These are phyloP conservation scores for Syngnathus scovelli DNA, from an alignment of 2,113 vertebrate genomes.

Conservation along the genomic window DNA sequence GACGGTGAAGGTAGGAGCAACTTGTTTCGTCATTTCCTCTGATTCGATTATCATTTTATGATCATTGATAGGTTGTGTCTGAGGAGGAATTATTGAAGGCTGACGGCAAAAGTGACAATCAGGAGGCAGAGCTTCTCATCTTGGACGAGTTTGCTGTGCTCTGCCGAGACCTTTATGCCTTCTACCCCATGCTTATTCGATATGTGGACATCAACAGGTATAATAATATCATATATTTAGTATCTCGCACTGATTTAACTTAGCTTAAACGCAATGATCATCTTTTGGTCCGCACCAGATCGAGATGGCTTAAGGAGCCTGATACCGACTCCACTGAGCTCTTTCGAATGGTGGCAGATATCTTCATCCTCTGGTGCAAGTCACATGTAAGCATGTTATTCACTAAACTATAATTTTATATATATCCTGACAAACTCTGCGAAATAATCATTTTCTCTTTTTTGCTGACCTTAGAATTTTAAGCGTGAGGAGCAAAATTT, in stretches of 20 bases:
- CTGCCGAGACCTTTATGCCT: constrained; percentile 92
- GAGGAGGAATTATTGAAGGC: constrained; percentile 91
- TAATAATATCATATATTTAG: not conserved
- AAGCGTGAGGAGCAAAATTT: constrained; percentile 99
- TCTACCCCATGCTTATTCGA: constrained; percentile 95
- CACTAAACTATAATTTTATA: not conserved
- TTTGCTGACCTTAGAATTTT: constrained; percentile 79
- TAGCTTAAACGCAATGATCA: not conserved
- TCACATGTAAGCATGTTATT: constrained; percentile 79
- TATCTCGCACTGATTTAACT: not conserved
- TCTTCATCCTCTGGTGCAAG: constrained; percentile 98
- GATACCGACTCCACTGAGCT: constrained; percentile 85
- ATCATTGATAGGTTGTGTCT: constrained; percentile 68
- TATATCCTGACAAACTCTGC: not conserved
- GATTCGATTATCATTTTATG: no score
- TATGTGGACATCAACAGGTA: constrained; percentile 98
- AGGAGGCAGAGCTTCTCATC: constrained; percentile 92
- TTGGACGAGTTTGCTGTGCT: constrained; percentile 93
- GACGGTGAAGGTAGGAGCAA: constrained; percentile 75
- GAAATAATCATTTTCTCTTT: not conserved
- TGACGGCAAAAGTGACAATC: constrained; percentile 83
- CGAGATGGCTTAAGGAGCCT: constrained; percentile 91
- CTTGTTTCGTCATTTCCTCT: not conserved
- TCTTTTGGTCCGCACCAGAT: constrained; percentile 61
- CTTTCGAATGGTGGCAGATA: constrained; percentile 95